These are phyloP conservation scores for Podilymbus podiceps DNA, from an alignment of 2,113 vertebrate species.

Conservation along the genomic window DNA sequence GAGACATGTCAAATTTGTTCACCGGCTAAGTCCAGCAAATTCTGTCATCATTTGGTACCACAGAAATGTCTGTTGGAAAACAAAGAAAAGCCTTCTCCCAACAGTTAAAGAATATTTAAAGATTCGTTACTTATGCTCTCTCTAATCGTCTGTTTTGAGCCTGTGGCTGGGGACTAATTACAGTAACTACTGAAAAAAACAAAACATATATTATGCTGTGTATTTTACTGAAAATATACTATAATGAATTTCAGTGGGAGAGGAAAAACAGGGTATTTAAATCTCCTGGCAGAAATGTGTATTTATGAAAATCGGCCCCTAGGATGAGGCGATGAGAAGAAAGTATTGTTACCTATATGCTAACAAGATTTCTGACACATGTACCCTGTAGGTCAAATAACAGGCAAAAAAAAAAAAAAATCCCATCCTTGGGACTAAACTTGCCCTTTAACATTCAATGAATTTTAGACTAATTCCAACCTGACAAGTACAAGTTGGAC, in stretches of 20 bases:
- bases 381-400: background rate
- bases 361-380: background rate
- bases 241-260: background rate
- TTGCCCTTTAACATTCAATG: background rate
- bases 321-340: background rate
- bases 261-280: background rate
- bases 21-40: background rate
- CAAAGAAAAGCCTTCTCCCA: background rate
- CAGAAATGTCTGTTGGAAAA: background rate
- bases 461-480: background rate
- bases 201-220: background rate
- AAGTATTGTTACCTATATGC: background rate
- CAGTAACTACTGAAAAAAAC: constrained; percentile 63
- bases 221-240: constrained; percentile 25
- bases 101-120: constrained; percentile 7
- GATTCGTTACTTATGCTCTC: background rate
- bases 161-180: constrained; percentile 81
- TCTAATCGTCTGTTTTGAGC: background rate
- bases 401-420: background rate
- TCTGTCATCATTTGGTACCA: constrained; percentile 2
- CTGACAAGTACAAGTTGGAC: background rate
- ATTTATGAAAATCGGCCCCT: background rate
- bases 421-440: background rate
- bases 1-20: background rate
- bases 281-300: background rate